These are phyloP conservation scores for Lingula anatina DNA, from an alignment of 2,888 invertebrate genomes.

Conservation along the genomic window DNA sequence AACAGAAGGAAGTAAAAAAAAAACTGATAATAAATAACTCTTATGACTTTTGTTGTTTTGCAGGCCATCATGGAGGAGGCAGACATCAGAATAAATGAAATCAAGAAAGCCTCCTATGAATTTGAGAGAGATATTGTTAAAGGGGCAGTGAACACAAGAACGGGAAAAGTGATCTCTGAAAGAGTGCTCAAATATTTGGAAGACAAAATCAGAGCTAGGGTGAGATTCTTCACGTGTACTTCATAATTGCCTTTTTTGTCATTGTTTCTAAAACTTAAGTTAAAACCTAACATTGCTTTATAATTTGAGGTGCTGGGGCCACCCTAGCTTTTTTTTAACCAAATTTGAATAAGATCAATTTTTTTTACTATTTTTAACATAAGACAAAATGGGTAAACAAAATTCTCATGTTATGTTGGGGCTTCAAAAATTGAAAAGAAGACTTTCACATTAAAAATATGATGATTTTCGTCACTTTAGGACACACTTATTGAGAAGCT, in stretches of 20 bases:
- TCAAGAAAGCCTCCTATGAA: constrained; percentile 49
- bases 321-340: too few relatives aligned
- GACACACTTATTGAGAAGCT: constrained; percentile 51
- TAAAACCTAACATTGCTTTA: too few relatives aligned
- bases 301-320: too few relatives aligned
- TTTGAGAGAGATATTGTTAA: constrained; percentile 50
- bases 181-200: constrained; percentile 49
- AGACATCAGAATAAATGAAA: constrained; percentile 44
- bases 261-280: background rate
- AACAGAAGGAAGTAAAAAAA: constrained; percentile 47
- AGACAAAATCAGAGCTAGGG: constrained; percentile 44
- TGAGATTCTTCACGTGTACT: constrained; percentile 13
- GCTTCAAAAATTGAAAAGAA: too few relatives aligned
- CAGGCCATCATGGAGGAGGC: constrained; percentile 52
- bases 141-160: constrained; percentile 38
- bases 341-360: too few relatives aligned
- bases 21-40: constrained; percentile 47
- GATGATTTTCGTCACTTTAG: too few relatives aligned
- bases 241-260: background rate
- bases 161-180: constrained; percentile 46
- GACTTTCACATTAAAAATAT: too few relatives aligned
- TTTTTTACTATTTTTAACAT: too few relatives aligned
- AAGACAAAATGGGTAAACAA: too few relatives aligned
- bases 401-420: too few relatives aligned
- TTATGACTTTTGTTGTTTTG: constrained; percentile 31